Percentiles rank a stretch among this genome's conserved stretches.
Evolutionary conservation across 1,140 invertebrate genomes (phyloP).

Genomic region (Ips typographus): DNA sequence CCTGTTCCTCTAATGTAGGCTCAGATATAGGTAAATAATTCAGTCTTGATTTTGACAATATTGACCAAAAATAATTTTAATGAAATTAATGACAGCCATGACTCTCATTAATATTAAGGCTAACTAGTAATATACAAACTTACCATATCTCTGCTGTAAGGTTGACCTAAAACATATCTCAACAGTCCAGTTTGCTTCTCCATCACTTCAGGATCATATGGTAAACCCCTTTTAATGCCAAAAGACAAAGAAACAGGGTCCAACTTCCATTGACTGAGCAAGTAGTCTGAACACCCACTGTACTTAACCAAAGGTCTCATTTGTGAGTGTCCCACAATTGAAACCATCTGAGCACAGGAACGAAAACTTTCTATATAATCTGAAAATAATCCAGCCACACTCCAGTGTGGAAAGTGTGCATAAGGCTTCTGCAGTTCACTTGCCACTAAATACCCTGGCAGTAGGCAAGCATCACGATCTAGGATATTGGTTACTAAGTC

Average conservation of each 20-base stretch:
- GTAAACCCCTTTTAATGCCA: slow-evolving; percentile 82
- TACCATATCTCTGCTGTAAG: slow-evolving; percentile 95
- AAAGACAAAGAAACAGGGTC: slow-evolving; percentile 84
- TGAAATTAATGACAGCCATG: no score
- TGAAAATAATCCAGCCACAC: slow-evolving; percentile 80
- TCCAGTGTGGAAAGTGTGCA: slow-evolving; percentile 89
- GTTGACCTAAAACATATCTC: slow-evolving; percentile 90
- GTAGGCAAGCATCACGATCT: slow-evolving; percentile 85
- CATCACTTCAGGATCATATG: slow-evolving; percentile 86
- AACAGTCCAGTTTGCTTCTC: slow-evolving; percentile 87
- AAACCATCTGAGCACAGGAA: slow-evolving; percentile 91
- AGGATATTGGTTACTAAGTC: slow-evolving; percentile 86
- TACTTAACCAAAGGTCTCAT: slow-evolving; percentile 94
- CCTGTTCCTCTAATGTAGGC: no score
- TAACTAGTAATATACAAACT: neutral
- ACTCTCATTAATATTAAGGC: neutral
- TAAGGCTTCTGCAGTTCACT: slow-evolving; percentile 91
- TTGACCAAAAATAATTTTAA: no score
- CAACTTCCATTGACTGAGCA: slow-evolving; percentile 90
- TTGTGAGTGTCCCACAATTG: slow-evolving; percentile 84
- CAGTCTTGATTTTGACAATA: neutral
- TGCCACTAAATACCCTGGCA: slow-evolving; percentile 92
- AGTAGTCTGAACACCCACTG: slow-evolving; percentile 83
- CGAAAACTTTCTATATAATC: slow-evolving; percentile 91
- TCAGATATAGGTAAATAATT: no score